Percentiles rank a stretch among this genome's conserved stretches.
These are phyloP conservation scores for Leptocoma aspasia DNA, from an alignment of 2,113 vertebrate genomes.

Conservation along the genomic window DNA sequence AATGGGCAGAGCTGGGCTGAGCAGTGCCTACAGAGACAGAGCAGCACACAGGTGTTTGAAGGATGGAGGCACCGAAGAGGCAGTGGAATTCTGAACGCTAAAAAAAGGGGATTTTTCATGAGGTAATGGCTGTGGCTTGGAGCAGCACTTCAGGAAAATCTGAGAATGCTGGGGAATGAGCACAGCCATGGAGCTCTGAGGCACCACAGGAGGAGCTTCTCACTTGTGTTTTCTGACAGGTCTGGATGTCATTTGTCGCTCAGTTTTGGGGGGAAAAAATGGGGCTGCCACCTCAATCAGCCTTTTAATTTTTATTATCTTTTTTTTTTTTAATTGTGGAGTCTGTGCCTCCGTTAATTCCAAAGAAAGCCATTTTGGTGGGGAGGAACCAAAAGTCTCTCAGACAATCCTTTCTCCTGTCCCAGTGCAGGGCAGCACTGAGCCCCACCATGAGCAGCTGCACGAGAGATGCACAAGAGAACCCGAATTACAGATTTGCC, in stretches of 20 bases:
- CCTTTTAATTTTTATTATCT: neutral
- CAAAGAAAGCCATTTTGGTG: neutral
- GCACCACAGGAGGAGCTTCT: neutral
- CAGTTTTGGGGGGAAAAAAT: neutral
- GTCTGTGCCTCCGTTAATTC: neutral
- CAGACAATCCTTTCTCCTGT: neutral
- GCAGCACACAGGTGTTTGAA: neutral
- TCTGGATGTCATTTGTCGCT: neutral
- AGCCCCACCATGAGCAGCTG: neutral
- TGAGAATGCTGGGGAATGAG: neutral
- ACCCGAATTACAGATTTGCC: neutral
- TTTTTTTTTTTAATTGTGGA: neutral
- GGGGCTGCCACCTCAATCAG: neutral
- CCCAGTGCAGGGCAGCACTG: rapidly evolving
- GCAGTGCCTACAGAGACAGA: neutral
- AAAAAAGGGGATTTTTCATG: neutral
- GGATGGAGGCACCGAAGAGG: neutral
- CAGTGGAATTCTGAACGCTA: neutral
- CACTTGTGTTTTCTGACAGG: neutral
- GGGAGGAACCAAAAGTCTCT: neutral
- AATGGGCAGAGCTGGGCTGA: neutral
- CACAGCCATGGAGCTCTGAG: neutral
- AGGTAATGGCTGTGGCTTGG: neutral
- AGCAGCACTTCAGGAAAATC: neutral
- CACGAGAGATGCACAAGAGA: neutral